Conservation (phyloP, 1,140 invertebrate genomes). For the Chymomyza costata region DNA sequence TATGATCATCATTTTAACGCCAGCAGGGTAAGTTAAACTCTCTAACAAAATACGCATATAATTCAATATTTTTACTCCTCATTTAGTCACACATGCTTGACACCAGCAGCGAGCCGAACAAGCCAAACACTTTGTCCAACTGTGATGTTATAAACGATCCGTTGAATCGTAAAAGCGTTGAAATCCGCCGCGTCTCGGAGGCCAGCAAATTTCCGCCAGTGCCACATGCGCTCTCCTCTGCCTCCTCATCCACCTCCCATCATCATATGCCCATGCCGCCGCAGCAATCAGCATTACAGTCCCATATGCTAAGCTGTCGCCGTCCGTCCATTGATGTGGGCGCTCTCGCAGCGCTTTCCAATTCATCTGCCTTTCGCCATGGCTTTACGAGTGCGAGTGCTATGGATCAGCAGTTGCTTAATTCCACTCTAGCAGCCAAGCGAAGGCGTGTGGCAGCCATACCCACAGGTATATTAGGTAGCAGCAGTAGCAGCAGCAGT, state of each 20-base stretch:
- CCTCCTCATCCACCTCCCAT: too few species aligned
- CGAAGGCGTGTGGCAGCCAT: slow-evolving; percentile 37
- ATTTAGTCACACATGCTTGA: slow-evolving; percentile 30
- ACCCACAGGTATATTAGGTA: background rate
- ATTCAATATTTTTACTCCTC: background rate
- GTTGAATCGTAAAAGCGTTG: slow-evolving; percentile 65
- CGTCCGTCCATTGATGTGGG: slow-evolving; percentile 73
- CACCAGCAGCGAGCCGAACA: slow-evolving; percentile 36
- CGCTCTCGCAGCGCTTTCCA: slow-evolving; percentile 48
- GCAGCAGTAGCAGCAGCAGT: slow-evolving; percentile 13
- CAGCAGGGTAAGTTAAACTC: slow-evolving; percentile 59
- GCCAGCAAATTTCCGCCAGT: slow-evolving; percentile 43
- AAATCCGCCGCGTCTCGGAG: slow-evolving; percentile 66
- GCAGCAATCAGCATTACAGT: slow-evolving; percentile 24
- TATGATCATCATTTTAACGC: slow-evolving; percentile 74
- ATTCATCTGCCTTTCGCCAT: slow-evolving; percentile 52
- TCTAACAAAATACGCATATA: slow-evolving; percentile 1
- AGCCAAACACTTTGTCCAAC: slow-evolving; percentile 53
- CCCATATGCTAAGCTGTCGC: slow-evolving; percentile 56
- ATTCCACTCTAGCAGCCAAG: slow-evolving; percentile 55
- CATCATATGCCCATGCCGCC: slow-evolving; percentile 27
- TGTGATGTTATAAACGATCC: slow-evolving; percentile 74
- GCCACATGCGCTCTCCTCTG: too few species aligned
- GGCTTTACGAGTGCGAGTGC: slow-evolving; percentile 48
- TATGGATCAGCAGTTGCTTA: slow-evolving; percentile 51